These are phyloP conservation scores for Arion vulgaris DNA, from an alignment of 1,140 invertebrate species.

Conservation along the genomic window DNA sequence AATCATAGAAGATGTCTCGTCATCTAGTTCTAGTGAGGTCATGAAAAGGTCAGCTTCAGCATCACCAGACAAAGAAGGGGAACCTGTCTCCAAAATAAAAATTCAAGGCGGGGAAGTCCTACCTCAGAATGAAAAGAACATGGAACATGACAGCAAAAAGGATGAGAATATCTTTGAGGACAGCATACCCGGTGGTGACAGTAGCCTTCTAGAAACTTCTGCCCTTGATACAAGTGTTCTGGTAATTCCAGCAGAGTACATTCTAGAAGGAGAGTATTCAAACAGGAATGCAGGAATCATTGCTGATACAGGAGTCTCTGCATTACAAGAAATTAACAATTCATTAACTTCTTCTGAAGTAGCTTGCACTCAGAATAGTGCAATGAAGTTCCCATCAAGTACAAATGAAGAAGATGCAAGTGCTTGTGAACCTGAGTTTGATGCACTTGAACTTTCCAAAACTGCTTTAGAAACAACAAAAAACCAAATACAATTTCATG, in stretches of 20 bases:
- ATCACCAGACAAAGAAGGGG: background rate
- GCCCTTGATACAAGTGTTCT: constrained; percentile 17
- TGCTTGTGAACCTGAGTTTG: background rate
- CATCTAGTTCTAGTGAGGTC: constrained; percentile 19
- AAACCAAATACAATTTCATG: background rate
- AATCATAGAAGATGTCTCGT: constrained; percentile 11
- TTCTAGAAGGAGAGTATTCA: background rate
- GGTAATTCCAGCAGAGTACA: constrained; percentile 11
- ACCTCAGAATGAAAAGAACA: background rate
- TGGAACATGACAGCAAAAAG: background rate
- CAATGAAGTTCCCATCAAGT: background rate
- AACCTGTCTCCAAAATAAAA: background rate
- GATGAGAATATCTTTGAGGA: background rate
- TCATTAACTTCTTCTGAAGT: background rate
- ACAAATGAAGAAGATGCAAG: background rate
- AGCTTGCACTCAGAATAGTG: background rate
- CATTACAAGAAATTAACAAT: background rate
- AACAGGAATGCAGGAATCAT: background rate
- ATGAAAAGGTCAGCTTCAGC: background rate
- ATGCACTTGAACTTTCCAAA: background rate
- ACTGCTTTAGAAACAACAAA: background rate
- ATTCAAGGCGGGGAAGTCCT: background rate
- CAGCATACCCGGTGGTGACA: background rate
- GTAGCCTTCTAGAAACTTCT: constrained; percentile 15
- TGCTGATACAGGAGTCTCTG: background rate